Base-by-base conservation (phyloP, 1,140 invertebrate genomes). In the Globodera rostochiensis region DNA sequence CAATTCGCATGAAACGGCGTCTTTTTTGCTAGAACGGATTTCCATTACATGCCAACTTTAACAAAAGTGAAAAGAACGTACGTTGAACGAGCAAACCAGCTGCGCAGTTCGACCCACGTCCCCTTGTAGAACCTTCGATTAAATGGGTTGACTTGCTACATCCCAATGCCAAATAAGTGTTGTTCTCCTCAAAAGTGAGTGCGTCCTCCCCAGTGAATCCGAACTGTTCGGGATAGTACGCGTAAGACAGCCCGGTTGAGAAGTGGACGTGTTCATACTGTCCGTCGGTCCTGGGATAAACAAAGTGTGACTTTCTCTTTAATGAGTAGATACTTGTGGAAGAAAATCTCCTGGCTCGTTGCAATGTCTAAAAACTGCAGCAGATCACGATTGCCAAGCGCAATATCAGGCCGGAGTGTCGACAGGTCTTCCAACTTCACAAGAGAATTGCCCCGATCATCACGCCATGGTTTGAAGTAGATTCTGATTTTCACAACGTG, bases 361-460 rank as follows among this genome's bases (percentile, higher is more conserved):
- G 80, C 80, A 76, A 81, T 81, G 60, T 81, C 80, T 50, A 81
- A 67, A 76, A 81, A 76, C 45, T 81, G 80, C 15, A 74, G 36
- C 19, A 81, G 73, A 19, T 67, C 64, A 0, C 50, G 21, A 77
- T 64, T 64, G 8, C 13, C 49, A 11, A 69, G 9, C 6, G 36
- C 25, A 45, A 79, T 46, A n/a, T 80, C 49, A 19, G 11, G 25
- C 4, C 49, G n/a, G n/a, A 74, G 60, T 25, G n/a, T 50, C n/a
- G 64, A 57, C 1, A 80, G 36, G 8, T 81, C 50, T 21, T 67
- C 80, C 57, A 81, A 69, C 6, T n/a, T 36, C n/a, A 81, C 13
- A 21, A 50, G 15, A 19, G 47, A 77, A 8, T 49, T 25, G 19
- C 70, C 53, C 7, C 25, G 36, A 6, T 46, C 21, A 7, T 77